A percentile compares a stretch with the other conserved stretches of the same genome.
Conservation (phyloP, 2,797 vertebrate genomes). For the Tauraco hartlaubi region DNA sequence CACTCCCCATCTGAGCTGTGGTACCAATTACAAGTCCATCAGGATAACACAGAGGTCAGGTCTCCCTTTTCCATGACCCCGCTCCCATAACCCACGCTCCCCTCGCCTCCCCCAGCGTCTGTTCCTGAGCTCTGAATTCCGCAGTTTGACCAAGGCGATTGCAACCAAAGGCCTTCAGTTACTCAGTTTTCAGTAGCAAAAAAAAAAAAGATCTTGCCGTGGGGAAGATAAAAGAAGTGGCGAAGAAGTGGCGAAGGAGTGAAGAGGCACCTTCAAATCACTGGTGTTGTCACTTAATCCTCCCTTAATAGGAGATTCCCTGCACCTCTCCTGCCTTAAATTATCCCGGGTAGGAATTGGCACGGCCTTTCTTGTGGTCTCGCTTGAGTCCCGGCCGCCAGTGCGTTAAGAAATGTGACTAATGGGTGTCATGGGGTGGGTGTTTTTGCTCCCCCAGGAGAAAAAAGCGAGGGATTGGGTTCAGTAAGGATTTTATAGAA, state of each 20-base stretch:
- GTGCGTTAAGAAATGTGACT: not conserved
- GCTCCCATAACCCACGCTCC: not conserved
- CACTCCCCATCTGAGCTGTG: not conserved
- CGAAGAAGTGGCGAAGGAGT: not conserved
- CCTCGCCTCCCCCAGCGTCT: not conserved
- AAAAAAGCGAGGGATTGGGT: not conserved
- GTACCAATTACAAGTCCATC: not conserved
- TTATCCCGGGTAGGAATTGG: not conserved
- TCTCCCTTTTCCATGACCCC: not conserved
- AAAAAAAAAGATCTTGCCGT: not conserved
- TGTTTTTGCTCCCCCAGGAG: not conserved
- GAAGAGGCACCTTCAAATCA: not conserved
- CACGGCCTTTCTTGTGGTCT: fast-evolving
- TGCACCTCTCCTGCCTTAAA: not conserved
- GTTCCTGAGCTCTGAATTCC: not conserved
- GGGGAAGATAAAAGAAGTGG: not conserved
- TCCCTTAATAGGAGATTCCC: not conserved
- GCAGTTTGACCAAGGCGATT: fast-evolving
- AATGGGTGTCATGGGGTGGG: not conserved
- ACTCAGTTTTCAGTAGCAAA: not conserved
- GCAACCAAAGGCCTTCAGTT: not conserved
- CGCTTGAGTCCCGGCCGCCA: fast-evolving
- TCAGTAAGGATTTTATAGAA: not conserved
- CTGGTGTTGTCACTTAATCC: not conserved
- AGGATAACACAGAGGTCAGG: not conserved